phyloP scores from a whole-genome alignment of 2,113 vertebrate genomes.

The Aepyceros melampus region DNA sequence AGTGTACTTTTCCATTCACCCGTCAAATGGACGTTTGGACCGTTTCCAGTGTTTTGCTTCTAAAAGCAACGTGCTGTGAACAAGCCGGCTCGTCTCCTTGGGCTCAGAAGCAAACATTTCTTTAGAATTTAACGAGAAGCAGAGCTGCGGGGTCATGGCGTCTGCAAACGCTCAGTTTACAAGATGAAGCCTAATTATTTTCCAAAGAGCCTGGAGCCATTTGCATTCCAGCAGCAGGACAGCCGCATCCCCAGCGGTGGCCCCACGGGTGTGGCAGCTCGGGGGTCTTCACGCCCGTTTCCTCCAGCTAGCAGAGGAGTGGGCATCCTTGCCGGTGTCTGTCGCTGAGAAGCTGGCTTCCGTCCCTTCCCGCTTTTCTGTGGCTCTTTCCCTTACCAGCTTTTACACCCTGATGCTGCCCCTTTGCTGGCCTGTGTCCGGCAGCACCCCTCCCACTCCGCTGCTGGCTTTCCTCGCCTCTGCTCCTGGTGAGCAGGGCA shows the following conservation, averaged over 20 bases:
- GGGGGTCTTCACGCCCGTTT: rapidly evolving
- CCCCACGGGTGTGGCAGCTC: neutral
- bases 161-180: neutral
- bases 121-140: neutral
- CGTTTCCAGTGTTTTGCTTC: neutral
- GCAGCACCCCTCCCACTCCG: neutral
- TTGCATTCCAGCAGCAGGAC: neutral
- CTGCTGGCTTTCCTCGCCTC: neutral
- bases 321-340: neutral
- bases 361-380: rapidly evolving
- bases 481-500: neutral
- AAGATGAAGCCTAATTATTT: neutral
- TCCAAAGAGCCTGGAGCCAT: neutral
- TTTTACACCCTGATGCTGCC: neutral
- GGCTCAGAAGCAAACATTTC: neutral
- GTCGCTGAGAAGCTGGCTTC: too few relatives aligned
- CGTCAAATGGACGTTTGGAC: neutral
- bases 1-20: neutral
- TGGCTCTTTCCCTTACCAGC: too few relatives aligned
- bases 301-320: neutral
- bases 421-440: neutral
- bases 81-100: neutral
- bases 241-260: neutral
- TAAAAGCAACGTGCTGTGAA: neutral
- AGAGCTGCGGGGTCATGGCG: neutral